Evolutionary conservation across 1,140 invertebrate species (phyloP).

Genomic region (Drosophila virilis): DNA sequence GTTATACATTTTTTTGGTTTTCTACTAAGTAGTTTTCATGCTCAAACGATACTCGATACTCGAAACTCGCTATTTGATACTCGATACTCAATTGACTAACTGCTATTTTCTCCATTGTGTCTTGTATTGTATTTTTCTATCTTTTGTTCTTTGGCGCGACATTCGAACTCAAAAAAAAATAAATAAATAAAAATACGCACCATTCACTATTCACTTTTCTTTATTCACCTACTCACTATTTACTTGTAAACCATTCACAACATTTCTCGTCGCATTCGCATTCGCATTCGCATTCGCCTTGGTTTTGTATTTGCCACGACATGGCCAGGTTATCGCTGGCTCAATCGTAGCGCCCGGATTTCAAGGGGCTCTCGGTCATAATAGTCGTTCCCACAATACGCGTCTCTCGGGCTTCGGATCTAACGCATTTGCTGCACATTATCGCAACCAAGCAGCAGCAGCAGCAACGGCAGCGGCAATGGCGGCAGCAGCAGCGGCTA

Average conservation of each 20-base stretch:
- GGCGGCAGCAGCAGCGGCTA: constrained; percentile 40
- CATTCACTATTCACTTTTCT: neutral
- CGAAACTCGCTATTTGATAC: too few relatives aligned
- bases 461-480: constrained; percentile 44
- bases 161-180: neutral
- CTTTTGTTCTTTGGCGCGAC: constrained; percentile 48
- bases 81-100: constrained; percentile 44
- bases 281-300: constrained; percentile 12
- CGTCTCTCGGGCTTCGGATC: constrained; percentile 63
- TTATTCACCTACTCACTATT: constrained; percentile 14
- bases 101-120: constrained; percentile 54
- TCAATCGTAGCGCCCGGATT: constrained; percentile 83
- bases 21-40: constrained; percentile 23
- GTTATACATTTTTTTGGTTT: neutral
- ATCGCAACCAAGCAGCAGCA: constrained; percentile 52
- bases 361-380: constrained; percentile 74
- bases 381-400: constrained; percentile 76
- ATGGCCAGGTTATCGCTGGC: constrained; percentile 76
- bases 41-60: constrained; percentile 11
- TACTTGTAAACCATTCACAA: constrained; percentile 7
- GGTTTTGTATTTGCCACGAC: constrained; percentile 21
- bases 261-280: constrained; percentile 9
- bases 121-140: constrained; percentile 70
- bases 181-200: neutral
- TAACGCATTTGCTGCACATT: constrained; percentile 50